Evolutionary conservation across 2,113 vertebrate genomes (phyloP).

Genomic region (Lutjanus erythropterus): DNA sequence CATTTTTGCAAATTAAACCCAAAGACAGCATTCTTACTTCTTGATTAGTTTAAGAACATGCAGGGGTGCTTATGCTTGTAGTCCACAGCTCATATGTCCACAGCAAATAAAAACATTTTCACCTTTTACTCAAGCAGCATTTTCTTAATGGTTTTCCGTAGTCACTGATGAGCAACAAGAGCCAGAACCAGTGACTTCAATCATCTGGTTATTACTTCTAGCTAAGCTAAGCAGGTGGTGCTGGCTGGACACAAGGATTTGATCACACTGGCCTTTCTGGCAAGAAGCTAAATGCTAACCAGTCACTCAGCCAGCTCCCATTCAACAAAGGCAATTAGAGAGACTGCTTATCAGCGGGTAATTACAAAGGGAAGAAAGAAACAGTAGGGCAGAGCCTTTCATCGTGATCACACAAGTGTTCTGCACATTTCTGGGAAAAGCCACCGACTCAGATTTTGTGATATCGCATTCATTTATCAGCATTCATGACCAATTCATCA

Average conservation of each 20-base stretch:
- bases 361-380: constrained; percentile 32
- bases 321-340: constrained; percentile 51
- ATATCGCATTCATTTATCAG: constrained; percentile 20
- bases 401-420: constrained; percentile 32
- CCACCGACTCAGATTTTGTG: constrained; percentile 25
- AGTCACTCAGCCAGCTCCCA: constrained; percentile 35
- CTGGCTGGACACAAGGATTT: constrained; percentile 14
- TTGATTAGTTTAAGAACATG: too few species aligned
- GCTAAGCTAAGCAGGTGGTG: constrained; percentile 27
- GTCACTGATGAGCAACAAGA: neutral
- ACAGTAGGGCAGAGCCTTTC: constrained; percentile 15
- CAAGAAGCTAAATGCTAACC: constrained; percentile 24
- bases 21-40: too few species aligned
- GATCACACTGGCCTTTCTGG: constrained; percentile 35
- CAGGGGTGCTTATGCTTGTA: too few species aligned
- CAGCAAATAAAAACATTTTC: neutral
- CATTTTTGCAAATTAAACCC: too few species aligned
- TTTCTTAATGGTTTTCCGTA: neutral
- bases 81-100: neutral
- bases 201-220: neutral
- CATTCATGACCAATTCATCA: constrained; percentile 16
- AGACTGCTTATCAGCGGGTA: constrained; percentile 44
- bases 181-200: neutral
- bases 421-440: constrained; percentile 16
- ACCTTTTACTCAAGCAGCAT: neutral